Evolutionary conservation across 2,888 invertebrate species (phyloP), one percentile per base, ranked within the genome.

Genomic region (Brachynemurus nebulosus): DNA sequence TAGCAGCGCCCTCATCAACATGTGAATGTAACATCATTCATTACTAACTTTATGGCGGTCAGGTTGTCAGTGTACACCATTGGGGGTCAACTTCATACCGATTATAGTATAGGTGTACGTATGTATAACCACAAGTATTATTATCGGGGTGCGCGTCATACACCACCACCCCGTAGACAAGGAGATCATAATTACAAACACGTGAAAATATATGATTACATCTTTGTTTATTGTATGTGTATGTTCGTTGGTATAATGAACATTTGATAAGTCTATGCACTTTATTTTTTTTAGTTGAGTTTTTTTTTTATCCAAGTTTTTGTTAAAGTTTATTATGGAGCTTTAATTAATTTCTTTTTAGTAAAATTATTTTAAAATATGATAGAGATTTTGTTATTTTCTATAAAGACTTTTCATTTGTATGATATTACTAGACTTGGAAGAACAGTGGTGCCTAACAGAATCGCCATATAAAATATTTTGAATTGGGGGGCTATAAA

Each of bases 1-100:
- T 37, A 19, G 20, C 12, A 37, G 37, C 37, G 37, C 37, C 37
- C 37, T 30, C 30, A 30, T 30, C 30, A 37, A 19, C 40, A 40
- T 40, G 27, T 16, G 25, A 40, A 40, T 27, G 23, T 40, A 16
- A 23, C 40, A 40, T 40, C 23, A 40, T 27, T 40, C 40, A 40
- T 40, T 23, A 27, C 27, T 27, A 27, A 27, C 27, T 40, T 40
- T 40, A 40, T 40, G 40, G 36, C 19, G 36, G 40, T 25, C 40
- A 40, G 27, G 40, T 27, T 40, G 40, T 40, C 40, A 27, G 23
- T 40, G 25, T 16, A 17, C 40, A 30, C 30, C 30, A 30, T 30
- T 30, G 30, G 30, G 30, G 30, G 30, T 6, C 30, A 30, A 30
- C 30, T 30, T 30, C n/a, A 30, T n/a, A 30, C 30, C 14, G 30